Base-by-base conservation (phyloP, 2,888 invertebrate genomes). In the Epinotia brunnichana region DNA sequence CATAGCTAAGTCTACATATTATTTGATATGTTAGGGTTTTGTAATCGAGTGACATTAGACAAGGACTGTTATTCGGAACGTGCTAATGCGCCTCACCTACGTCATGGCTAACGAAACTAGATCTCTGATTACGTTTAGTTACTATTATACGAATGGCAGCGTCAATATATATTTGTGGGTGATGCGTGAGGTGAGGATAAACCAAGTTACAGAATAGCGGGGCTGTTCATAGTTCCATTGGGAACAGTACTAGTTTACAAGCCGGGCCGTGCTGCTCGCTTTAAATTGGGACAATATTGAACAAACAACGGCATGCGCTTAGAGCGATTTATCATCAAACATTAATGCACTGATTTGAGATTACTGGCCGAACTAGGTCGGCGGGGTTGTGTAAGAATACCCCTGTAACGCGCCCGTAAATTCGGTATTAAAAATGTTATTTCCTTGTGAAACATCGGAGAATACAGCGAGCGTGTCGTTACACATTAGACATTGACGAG, bases 331-430 rank as follows among this genome's bases (percentile, higher is more conserved):
- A 84, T 83, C 83, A 82, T 76, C 82, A 79, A 84, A 84, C 83
- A 84, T 85, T 82, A 83, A 85, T 85, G 83, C 82, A 82, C 77
- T 83, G 85, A 85, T 86, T 87, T 82, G 78, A 83, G 80, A 85
- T 86, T 86, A 83, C 79, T 79, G 80, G 77, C 79, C 76, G 78
- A 88, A 85, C 84, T 89, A 83, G 88, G 88, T 85, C 88, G 82
- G 81, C 80, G 79, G 85, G 82, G 83, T 85, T 84, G 81, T 77
- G 84, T 80, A 87, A 86, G 85, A 86, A 85, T 86, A 85, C 86
- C 82, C 82, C 77, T 82, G 83, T 82, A 82, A 76, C 75, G 78
- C 80, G 74, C 76, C 79, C 80, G 85, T 87, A 86, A 86, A 87
- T 83, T 85, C 77, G 66, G 75, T 81, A 81, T 81, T 83, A 83